Conservation (phyloP, 2,888 invertebrate species). For the Calliscelio sp. region DNA sequence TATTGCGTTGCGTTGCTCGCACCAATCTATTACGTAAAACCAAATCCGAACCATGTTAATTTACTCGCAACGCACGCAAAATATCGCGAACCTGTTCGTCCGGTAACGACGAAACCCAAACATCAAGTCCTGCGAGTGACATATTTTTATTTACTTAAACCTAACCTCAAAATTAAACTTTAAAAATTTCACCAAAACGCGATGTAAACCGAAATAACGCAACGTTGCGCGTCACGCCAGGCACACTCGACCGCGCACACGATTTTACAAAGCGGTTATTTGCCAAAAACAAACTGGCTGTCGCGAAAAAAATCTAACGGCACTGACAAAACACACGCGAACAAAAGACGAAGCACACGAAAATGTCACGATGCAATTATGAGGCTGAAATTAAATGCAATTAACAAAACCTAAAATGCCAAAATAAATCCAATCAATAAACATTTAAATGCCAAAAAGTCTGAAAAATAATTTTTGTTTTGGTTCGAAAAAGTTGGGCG, state of each 20-base stretch:
- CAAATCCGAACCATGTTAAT: background rate
- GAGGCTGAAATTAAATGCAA: background rate
- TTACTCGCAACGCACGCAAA: background rate
- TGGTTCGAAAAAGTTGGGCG: conserved; percentile 7
- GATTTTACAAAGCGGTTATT: background rate
- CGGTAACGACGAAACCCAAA: conserved; percentile 3
- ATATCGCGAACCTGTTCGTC: conserved; percentile 11
- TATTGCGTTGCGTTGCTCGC: background rate
- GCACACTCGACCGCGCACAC: background rate
- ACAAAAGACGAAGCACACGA: background rate
- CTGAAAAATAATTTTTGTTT: background rate
- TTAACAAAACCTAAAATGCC: background rate
- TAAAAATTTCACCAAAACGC: too few species aligned
- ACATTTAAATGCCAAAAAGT: background rate
- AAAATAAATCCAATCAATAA: conserved; percentile 1
- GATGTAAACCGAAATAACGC: too few species aligned
- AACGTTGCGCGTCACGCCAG: background rate
- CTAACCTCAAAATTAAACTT: conserved; percentile 5
- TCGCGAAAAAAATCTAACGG: background rate
- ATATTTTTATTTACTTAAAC: background rate
- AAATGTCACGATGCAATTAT: background rate
- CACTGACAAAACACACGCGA: background rate
- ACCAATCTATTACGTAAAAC: conserved; percentile 8
- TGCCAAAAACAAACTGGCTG: background rate
- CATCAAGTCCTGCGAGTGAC: background rate